These are phyloP conservation scores for Oenanthe oenanthe DNA, from an alignment of 2,113 vertebrate genomes.

Conservation along the genomic window DNA sequence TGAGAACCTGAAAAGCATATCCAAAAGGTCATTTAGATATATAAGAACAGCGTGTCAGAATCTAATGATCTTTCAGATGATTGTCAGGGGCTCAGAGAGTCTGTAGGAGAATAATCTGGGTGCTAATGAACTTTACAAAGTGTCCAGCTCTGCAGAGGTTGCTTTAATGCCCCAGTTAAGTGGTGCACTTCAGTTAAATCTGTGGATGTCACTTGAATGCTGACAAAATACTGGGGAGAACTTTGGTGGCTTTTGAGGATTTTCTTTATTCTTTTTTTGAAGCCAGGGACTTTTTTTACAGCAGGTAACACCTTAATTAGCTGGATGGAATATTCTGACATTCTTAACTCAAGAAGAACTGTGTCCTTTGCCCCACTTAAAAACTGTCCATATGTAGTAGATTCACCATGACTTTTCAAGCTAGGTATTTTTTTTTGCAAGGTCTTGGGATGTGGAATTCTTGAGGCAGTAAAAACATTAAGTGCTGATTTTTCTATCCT, in stretches of 20 bases:
- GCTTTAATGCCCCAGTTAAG: constrained; percentile 14
- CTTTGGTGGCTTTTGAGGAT: neutral
- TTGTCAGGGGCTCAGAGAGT: neutral
- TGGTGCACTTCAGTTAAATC: neutral
- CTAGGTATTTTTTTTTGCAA: neutral
- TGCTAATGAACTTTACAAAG: constrained; percentile 62
- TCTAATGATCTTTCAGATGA: constrained; percentile 45
- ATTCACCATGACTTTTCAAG: neutral
- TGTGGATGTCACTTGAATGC: neutral
- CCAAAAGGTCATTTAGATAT: constrained; percentile 54
- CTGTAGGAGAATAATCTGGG: neutral
- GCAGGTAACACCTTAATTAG: constrained; percentile 19
- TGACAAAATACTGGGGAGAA: neutral
- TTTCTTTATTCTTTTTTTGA: neutral
- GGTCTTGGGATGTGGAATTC: neutral
- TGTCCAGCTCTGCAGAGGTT: neutral
- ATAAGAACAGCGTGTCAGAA: constrained; percentile 14
- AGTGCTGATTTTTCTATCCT: neutral
- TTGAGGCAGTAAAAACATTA: neutral
- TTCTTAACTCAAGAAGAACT: constrained; percentile 9
- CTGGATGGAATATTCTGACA: constrained; percentile 26
- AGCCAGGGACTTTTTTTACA: neutral
- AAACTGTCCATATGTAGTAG: neutral
- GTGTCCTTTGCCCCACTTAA: constrained; percentile 21
- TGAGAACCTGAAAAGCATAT: constrained; percentile 7